phyloP scores from a whole-genome alignment of 1,140 invertebrate genomes.

The Drosophila leontia region DNA sequence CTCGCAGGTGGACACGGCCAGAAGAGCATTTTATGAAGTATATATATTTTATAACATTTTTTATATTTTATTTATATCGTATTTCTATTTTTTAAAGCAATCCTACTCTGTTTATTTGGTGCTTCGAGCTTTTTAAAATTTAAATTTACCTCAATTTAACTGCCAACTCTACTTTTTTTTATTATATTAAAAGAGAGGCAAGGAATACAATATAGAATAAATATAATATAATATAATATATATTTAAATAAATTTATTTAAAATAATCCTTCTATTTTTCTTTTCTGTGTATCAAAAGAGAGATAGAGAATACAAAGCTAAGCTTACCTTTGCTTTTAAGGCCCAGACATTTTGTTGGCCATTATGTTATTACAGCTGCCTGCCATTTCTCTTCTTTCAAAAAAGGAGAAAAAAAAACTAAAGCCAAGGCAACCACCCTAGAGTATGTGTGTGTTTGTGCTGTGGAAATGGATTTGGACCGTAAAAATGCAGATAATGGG shows the following conservation, averaged over 20 bases:
- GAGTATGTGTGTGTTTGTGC: slow-evolving; percentile 22
- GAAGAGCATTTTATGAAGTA: too few species aligned
- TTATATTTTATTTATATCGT: not conserved
- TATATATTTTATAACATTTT: not conserved
- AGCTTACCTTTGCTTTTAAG: slow-evolving; percentile 72
- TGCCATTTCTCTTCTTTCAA: slow-evolving; percentile 32
- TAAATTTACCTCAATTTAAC: too few species aligned
- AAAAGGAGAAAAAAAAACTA: slow-evolving; percentile 3
- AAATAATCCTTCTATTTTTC: too few species aligned
- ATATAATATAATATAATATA: too few species aligned
- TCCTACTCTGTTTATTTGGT: too few species aligned
- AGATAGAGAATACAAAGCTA: slow-evolving; percentile 5
- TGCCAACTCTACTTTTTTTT: not conserved
- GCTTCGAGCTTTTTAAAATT: too few species aligned
- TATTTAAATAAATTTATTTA: too few species aligned
- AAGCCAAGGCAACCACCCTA: slow-evolving; percentile 30
- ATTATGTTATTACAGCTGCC: slow-evolving; percentile 79
- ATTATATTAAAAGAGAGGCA: not conserved
- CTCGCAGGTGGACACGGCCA: not conserved
- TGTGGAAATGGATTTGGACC: slow-evolving; percentile 76
- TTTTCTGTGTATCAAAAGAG: not conserved
- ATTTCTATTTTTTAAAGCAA: not conserved
- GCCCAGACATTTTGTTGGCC: slow-evolving; percentile 56
- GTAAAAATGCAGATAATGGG: slow-evolving; percentile 79
- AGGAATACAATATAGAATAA: not conserved